Evolutionary conservation across 2,113 vertebrate species (phyloP).

Genomic region (Paratilapia polleni): DNA sequence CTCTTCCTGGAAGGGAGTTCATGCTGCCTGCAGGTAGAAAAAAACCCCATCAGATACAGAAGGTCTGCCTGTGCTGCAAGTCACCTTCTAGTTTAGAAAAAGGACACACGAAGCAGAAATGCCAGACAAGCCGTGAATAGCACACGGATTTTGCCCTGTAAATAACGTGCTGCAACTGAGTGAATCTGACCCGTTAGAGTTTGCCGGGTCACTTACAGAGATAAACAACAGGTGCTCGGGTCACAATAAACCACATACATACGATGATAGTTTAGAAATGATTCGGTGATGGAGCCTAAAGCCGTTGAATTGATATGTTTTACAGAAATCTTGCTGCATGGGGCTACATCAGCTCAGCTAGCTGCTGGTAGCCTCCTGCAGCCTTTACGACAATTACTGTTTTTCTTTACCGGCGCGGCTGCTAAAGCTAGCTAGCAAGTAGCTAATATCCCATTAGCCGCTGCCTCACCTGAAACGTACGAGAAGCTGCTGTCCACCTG

Average conservation of each 20-base stretch:
- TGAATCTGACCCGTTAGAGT: too few relatives aligned
- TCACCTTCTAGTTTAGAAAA: not conserved
- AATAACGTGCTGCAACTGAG: conserved; percentile 34
- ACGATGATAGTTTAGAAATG: not conserved
- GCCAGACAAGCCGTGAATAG: conserved; percentile 10
- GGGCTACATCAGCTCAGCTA: not conserved
- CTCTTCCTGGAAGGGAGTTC: conserved; percentile 77
- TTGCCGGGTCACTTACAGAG: not conserved
- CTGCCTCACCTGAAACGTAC: conserved; percentile 55
- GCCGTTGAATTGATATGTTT: not conserved
- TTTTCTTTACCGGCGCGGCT: not conserved
- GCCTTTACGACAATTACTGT: not conserved
- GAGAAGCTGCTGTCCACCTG: conserved; percentile 7
- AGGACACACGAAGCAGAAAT: not conserved
- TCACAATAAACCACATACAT: not conserved
- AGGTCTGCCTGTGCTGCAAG: not conserved
- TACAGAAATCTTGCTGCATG: not conserved
- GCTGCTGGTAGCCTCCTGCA: not conserved
- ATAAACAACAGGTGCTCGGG: conserved; percentile 25
- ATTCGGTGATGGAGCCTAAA: not conserved
- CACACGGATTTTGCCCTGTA: conserved; percentile 18
- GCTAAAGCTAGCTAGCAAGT: not conserved
- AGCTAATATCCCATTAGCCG: not conserved
- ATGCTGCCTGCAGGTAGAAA: conserved; percentile 70
- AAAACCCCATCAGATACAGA: not conserved